Conservation (phyloP, 2,797 vertebrate genomes). For the Sebastes nivosus region DNA sequence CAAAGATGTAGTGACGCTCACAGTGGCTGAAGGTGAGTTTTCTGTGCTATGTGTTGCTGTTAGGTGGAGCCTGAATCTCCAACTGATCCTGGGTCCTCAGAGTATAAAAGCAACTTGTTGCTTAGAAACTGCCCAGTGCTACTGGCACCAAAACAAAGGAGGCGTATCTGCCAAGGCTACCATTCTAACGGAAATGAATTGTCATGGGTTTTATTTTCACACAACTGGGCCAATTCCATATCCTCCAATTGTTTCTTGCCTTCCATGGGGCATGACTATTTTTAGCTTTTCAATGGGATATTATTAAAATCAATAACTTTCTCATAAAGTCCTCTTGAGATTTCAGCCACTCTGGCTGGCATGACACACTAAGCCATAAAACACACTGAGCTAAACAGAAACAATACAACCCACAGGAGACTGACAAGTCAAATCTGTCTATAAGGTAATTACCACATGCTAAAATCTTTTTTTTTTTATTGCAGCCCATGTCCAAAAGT, state of each 20-base stretch:
- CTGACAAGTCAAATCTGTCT: slow-evolving; percentile 8
- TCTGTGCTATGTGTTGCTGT: neutral
- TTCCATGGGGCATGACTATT: slow-evolving; percentile 60
- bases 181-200: slow-evolving; percentile 61
- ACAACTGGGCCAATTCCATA: slow-evolving; percentile 61
- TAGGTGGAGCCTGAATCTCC: slow-evolving; percentile 17
- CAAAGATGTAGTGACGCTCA: neutral
- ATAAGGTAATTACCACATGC: neutral
- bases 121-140: slow-evolving; percentile 40
- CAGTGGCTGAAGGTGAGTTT: neutral
- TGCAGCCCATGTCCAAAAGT: slow-evolving; percentile 4
- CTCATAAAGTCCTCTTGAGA: slow-evolving; percentile 41
- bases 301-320: slow-evolving; percentile 69
- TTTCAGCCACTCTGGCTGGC: slow-evolving; percentile 10
- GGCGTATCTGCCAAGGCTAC: slow-evolving; percentile 54
- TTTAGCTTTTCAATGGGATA: slow-evolving; percentile 62
- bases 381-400: slow-evolving; percentile 11
- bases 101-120: slow-evolving; percentile 27
- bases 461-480: slow-evolving; percentile 8
- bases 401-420: neutral
- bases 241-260: slow-evolving; percentile 73
- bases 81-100: slow-evolving; percentile 21
- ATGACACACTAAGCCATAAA: slow-evolving; percentile 35
- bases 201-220: slow-evolving; percentile 59
- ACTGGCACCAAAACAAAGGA: slow-evolving; percentile 67